Base-by-base conservation (phyloP, 2,888 invertebrate species). In the Eledona agricola region DNA sequence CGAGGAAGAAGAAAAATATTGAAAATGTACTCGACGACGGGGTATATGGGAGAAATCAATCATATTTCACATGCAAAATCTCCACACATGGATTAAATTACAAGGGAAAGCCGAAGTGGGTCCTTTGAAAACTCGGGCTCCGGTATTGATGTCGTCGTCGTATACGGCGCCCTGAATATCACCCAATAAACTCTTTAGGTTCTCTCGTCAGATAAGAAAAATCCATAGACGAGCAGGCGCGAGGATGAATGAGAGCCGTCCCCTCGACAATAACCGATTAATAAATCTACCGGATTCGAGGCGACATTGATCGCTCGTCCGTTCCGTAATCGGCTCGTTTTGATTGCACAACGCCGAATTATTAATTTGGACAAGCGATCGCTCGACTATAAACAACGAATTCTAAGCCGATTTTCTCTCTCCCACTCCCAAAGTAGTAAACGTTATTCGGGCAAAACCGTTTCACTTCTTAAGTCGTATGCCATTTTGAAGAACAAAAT, bases 1-100 rank as follows among this genome's bases (percentile, higher is more conserved):
- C 16, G 15, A 25, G 16, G 25, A 17, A 32, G 16, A 38, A 29
- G 29, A 46, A 40, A 47, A 53, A 55, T 47, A 55, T 51, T 42
- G 55, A 55, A 55, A 51, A 51, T 51, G 47, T 55, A 55, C 51
- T 47, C 26, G n/a, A 47, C 40, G 34, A 46, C 49, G 37, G n/a
- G 37, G 54, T 46, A 57, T 43, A 54, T 55, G 53, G 55, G 55
- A 54, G 61, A 55, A 63, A 63, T 63, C 63, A 63, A 63, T 63
- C 63, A 63, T 63, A 63, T 63, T 60, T 58, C 60, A 58, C 58
- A 60, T 59, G 46, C 56, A 53, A 57, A 57, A 62, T 60, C 59
- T 57, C 56, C 52, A 47, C 54, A 35, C 29, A 45, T 54, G 60
- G 62, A 62, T 63, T 63, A 63, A 63, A 63, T 63, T 63, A 63